Conservation (phyloP, 2,888 invertebrate genomes). For the Drosophila koepferae region DNA sequence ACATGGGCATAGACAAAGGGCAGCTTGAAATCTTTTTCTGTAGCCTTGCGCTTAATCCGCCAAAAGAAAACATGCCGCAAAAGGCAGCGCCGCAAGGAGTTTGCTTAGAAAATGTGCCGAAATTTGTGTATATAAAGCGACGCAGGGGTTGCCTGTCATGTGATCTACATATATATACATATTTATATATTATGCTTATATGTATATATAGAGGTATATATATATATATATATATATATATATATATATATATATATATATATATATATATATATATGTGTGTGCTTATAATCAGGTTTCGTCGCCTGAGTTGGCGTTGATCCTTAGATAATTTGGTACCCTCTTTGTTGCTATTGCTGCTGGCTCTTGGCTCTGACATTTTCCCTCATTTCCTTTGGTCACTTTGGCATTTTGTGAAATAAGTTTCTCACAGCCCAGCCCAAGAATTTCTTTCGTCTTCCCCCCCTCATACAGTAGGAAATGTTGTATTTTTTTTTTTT, state of each 20-base stretch:
- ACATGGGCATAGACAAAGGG: constrained; percentile 17
- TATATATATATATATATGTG: not conserved
- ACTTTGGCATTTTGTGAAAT: constrained; percentile 48
- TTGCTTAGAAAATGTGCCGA: constrained; percentile 53
- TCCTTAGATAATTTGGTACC: constrained; percentile 54
- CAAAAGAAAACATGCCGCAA: constrained; percentile 76
- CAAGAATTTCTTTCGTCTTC: constrained; percentile 1
- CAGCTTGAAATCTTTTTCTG: constrained; percentile 61
- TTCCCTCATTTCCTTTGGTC: constrained; percentile 42
- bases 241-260: not conserved
- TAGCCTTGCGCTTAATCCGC: constrained; percentile 66
- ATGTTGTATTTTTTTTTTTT: constrained; percentile 52
- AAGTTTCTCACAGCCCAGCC: constrained; percentile 68
- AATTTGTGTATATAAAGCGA: not conserved
- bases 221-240: not conserved
- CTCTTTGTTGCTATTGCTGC: not conserved
- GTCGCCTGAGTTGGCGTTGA: constrained; percentile 52
- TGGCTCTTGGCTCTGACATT: constrained; percentile 23
- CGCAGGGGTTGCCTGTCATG: constrained; percentile 30
- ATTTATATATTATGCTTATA: not conserved
- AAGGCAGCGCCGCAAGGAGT: constrained; percentile 19
- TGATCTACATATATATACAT: constrained; percentile 2
- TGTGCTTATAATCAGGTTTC: constrained; percentile 59
- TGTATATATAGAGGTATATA: not conserved
- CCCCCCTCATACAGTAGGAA: constrained; percentile 12